Evolutionary conservation across 2,113 vertebrate genomes (phyloP).

Genomic region (Mystacornis crossleyi): DNA sequence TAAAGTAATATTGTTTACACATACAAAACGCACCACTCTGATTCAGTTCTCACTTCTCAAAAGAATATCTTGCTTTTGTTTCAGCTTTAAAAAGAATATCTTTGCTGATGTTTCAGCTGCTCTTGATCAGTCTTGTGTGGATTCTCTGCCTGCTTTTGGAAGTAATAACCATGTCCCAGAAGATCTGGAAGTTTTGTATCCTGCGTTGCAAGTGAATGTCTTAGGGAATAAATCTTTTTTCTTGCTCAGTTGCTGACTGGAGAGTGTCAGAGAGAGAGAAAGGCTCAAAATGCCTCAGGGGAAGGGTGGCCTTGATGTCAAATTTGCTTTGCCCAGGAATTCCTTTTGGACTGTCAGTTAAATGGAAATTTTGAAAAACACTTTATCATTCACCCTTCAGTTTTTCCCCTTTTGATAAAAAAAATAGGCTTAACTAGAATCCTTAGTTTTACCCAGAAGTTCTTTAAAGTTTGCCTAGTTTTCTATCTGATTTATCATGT

Average conservation of each 20-base stretch:
- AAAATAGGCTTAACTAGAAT: neutral
- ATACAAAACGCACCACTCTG: neutral
- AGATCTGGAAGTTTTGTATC: neutral
- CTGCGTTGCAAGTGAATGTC: neutral
- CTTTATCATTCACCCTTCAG: accelerated
- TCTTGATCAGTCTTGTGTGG: neutral
- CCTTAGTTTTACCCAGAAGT: neutral
- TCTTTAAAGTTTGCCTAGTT: neutral
- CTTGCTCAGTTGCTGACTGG: neutral
- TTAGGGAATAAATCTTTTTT: neutral
- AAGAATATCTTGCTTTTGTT: neutral
- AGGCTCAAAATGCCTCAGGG: neutral
- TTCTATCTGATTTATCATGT: neutral
- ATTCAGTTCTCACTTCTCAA: neutral
- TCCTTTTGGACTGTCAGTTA: neutral
- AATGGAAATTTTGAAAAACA: neutral
- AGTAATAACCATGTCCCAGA: neutral
- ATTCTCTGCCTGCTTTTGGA: neutral
- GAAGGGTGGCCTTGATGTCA: neutral
- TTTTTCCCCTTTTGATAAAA: neutral
- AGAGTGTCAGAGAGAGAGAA: neutral
- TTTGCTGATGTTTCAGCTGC: neutral
- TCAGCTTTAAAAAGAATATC: too few relatives aligned
- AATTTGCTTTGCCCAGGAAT: neutral
- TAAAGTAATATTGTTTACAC: neutral